phyloP scores from a whole-genome alignment of 92 coral and sea anemone species.

The Micromussa lordhowensis region DNA sequence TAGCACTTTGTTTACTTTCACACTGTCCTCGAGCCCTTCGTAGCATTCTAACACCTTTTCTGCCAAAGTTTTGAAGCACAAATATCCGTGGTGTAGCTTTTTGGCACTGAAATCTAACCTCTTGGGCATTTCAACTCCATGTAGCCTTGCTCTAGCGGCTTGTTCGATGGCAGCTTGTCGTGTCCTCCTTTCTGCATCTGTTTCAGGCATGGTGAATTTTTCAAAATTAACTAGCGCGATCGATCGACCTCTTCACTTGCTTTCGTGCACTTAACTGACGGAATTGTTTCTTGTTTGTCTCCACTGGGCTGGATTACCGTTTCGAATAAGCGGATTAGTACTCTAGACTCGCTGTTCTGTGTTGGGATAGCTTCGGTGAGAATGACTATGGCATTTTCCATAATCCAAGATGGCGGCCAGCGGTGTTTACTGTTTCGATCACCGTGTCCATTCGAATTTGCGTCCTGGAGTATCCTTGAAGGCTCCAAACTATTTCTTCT shows the following conservation, averaged over 20 bases:
- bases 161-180: conserved; percentile 73
- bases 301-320: conserved; percentile 64
- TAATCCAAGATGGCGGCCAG: conserved; percentile 76
- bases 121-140: conserved; percentile 78
- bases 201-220: conserved; percentile 67
- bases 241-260: conserved; percentile 36
- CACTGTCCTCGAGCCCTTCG: too few relatives aligned
- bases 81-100: conserved; percentile 70
- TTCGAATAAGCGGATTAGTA: conserved; percentile 39
- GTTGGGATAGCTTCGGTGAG: too few relatives aligned
- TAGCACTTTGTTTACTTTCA: too few relatives aligned
- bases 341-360: too few relatives aligned
- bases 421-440: conserved; percentile 62
- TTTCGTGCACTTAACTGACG: conserved; percentile 61
- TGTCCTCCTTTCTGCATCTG: conserved; percentile 67
- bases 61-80: conserved; percentile 69
- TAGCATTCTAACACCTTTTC: too few relatives aligned
- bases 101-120: too few relatives aligned
- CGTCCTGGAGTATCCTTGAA: too few relatives aligned
- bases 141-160: conserved; percentile 79
- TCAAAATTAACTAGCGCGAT: conserved; percentile 54
- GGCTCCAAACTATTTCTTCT: conserved; percentile 71
- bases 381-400: conserved; percentile 70
- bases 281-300: conserved; percentile 31
- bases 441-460: conserved; percentile 46